These are phyloP conservation scores for Fringilla coelebs DNA, from an alignment of 2,797 vertebrate genomes.

Conservation along the genomic window DNA sequence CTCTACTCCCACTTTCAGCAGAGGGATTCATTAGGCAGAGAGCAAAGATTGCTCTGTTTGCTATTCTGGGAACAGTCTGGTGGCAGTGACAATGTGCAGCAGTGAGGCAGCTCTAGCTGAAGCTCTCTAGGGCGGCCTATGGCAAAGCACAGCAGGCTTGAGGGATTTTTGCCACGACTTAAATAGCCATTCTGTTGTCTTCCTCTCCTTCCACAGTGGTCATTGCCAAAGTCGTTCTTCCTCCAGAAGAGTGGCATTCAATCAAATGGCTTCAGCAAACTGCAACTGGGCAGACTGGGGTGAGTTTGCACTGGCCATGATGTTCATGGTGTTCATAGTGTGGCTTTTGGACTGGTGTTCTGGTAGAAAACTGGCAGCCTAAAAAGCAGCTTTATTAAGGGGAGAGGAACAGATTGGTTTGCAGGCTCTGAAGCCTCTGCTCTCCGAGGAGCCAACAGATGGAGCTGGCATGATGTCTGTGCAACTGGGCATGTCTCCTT, in stretches of 20 bases:
- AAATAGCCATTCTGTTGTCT: background rate
- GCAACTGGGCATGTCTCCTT: background rate
- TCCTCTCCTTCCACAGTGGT: slow-evolving; percentile 68
- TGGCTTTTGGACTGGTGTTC: background rate
- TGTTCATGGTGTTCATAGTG: fast-evolving
- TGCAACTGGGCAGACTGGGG: slow-evolving; percentile 55
- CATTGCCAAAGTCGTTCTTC: slow-evolving; percentile 61
- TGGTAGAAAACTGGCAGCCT: background rate
- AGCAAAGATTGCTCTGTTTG: slow-evolving; percentile 47
- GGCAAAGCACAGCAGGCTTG: background rate
- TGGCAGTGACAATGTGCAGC: background rate
- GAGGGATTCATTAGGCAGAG: slow-evolving; percentile 39
- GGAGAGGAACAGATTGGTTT: background rate
- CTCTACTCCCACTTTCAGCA: slow-evolving; percentile 36
- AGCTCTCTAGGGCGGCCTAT: background rate
- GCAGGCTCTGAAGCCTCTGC: background rate
- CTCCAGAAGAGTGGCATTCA: slow-evolving; percentile 35
- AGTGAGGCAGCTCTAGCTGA: slow-evolving; percentile 19
- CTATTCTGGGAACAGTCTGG: slow-evolving; percentile 57
- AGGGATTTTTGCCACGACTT: background rate
- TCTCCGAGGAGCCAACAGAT: background rate
- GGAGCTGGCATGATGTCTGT: background rate
- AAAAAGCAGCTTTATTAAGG: background rate
- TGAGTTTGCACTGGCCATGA: slow-evolving; percentile 32
- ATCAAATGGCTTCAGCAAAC: slow-evolving; percentile 48